Evolutionary conservation across 2,113 vertebrate genomes (phyloP).

Genomic region (Cairina moschata): DNA sequence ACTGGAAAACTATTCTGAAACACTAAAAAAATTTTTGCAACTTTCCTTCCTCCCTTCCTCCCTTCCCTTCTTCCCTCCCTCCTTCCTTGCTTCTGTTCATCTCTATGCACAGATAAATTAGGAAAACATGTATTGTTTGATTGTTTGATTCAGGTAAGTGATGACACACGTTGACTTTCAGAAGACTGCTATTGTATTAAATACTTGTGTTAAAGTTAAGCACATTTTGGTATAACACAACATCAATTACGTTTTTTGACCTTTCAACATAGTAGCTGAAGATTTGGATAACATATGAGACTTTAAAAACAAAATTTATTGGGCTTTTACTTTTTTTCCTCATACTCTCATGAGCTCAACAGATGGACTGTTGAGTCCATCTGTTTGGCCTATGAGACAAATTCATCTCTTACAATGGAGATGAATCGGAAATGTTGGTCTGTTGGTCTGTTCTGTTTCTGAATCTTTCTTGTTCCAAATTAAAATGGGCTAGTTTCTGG

Average conservation of each 20-base stretch:
- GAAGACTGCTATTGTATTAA: not conserved
- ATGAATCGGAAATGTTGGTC: fast-evolving
- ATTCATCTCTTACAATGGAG: not conserved
- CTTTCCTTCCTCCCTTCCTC: too few relatives aligned
- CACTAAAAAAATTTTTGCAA: not conserved
- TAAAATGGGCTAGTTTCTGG: not conserved
- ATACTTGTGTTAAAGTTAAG: not conserved
- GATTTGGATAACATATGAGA: not conserved
- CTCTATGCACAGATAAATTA: not conserved
- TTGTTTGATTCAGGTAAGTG: not conserved
- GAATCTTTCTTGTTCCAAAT: not conserved
- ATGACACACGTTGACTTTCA: not conserved
- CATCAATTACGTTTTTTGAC: not conserved
- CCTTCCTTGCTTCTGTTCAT: too few relatives aligned
- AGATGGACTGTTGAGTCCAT: too few relatives aligned
- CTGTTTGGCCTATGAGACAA: not conserved
- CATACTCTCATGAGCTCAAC: not conserved
- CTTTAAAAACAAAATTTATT: not conserved
- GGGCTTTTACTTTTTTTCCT: not conserved
- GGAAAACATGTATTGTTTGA: not conserved
- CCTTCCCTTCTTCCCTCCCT: too few relatives aligned
- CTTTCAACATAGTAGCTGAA: not conserved
- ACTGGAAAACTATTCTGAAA: not conserved
- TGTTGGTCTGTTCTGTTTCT: not conserved
- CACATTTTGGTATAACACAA: not conserved